A percentile compares a stretch with the other conserved stretches of the same genome.
Conservation (phyloP, 1,140 invertebrate species). For the Chelonus insularis region DNA sequence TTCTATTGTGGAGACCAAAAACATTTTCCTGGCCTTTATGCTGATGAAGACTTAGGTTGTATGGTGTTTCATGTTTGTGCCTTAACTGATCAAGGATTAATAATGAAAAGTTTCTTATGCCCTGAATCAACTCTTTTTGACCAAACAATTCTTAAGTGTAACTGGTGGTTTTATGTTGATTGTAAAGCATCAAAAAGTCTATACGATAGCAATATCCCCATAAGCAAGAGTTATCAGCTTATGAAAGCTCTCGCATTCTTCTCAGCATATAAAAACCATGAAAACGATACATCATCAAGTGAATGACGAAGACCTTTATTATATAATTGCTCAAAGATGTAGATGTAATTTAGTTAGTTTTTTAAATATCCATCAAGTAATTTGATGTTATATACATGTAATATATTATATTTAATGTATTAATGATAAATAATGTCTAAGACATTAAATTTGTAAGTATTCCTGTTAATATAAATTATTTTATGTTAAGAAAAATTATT, state of each 20-base stretch:
- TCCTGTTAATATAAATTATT: too few species aligned
- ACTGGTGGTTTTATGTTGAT: slow-evolving; percentile 91
- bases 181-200: slow-evolving; percentile 77
- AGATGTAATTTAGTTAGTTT: too few species aligned
- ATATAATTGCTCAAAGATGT: too few species aligned
- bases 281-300: slow-evolving; percentile 2
- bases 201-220: slow-evolving; percentile 86
- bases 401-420: too few species aligned
- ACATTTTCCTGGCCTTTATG: slow-evolving; percentile 86
- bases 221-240: slow-evolving; percentile 87
- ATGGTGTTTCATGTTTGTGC: slow-evolving; percentile 93
- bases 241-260: slow-evolving; percentile 89
- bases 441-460: too few species aligned
- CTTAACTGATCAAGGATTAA: slow-evolving; percentile 82
- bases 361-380: too few species aligned
- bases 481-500: too few species aligned
- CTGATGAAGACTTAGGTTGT: slow-evolving; percentile 87
- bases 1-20: slow-evolving; percentile 89
- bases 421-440: too few species aligned
- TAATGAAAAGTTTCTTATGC: slow-evolving; percentile 87
- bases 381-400: too few species aligned
- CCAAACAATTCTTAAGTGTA: slow-evolving; percentile 85
- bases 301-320: too few species aligned
- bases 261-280: slow-evolving; percentile 73
- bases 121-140: slow-evolving; percentile 88